Evolutionary conservation across 2,888 invertebrate genomes (phyloP), one percentile per base, ranked within the genome.

Genomic region (Caenorhabditis zanzibari): DNA sequence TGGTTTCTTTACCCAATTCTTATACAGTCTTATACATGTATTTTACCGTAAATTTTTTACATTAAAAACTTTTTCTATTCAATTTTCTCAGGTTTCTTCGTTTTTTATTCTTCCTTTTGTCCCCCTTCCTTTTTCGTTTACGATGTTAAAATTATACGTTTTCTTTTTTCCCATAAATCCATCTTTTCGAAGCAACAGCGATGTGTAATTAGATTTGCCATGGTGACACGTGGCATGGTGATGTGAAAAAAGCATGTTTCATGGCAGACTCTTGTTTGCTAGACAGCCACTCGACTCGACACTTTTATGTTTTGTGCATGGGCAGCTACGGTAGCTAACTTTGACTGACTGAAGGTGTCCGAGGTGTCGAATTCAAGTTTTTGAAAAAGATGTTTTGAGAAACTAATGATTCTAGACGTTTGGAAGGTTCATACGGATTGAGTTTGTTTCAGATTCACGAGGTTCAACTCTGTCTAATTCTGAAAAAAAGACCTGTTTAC

Each of bases 191-290:
- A n/a, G 24, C n/a, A 16, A 47, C n/a, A 16, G 28, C 35, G 38
- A 38, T 38, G 41, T 71, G 44, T 58, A 58, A 71, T 71, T 71
- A 44, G 58, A 19, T 58, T 71, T 28, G 9, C 69, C 69, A 71
- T 71, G 69, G 69, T 28, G 41, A 71, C 58, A 58, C 58, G 69
- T 71, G 44, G 58, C 54, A 56, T 38, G 22, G 22, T 41, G 54
- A 41, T 26, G 44, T 16, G 24, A n/a, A 71, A 44, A 71, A 41
- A 10, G 28, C 41, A 63, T 63, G 44, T 63, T 63, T 63, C 26
- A 63, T 63, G 56, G 28, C n/a, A n/a, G n/a, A n/a, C 69, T 44
- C 44, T 58, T 41, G 16, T 41, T 44, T 28, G n/a, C 41, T 54
- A n/a, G 38, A 69, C 69, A 19, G 56, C 69, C 32, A 68, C 22